Percentiles rank a stretch among this genome's conserved stretches.
These are phyloP conservation scores for Triops longicaudatus DNA, from an alignment of 1,140 invertebrate genomes.

Conservation along the genomic window DNA sequence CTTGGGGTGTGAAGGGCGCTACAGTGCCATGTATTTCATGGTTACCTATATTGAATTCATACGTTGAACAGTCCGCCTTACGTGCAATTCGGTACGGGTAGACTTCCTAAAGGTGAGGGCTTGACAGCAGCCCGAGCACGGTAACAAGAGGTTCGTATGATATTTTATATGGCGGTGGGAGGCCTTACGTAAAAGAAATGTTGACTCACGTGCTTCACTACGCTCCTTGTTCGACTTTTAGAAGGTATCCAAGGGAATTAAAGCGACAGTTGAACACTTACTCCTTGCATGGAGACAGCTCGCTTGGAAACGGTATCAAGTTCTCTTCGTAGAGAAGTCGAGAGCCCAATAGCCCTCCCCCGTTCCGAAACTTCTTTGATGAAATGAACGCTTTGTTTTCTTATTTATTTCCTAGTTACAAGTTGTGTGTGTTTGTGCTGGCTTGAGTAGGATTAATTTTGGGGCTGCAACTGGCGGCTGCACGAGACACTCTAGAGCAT, in stretches of 20 bases:
- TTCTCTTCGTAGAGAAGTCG: neutral
- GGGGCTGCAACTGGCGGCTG: slow-evolving; percentile 9
- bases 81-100: neutral
- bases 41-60: neutral
- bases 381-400: neutral
- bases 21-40: slow-evolving; percentile 1
- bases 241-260: neutral
- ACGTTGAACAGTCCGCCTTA: neutral
- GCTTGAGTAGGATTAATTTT: slow-evolving; percentile 5
- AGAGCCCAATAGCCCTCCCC: neutral
- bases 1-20: neutral
- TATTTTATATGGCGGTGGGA: neutral
- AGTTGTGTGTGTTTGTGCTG: neutral
- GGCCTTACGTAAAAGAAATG: neutral
- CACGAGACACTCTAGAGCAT: slow-evolving; percentile 7
- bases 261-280: neutral
- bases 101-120: neutral
- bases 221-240: neutral
- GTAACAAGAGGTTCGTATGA: neutral
- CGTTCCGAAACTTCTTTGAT: neutral
- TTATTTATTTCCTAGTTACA: slow-evolving; percentile 7
- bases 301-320: neutral
- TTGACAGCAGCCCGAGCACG: neutral
- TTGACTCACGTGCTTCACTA: neutral
- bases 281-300: neutral